These are phyloP conservation scores for Falco columbarius DNA, from an alignment of 2,797 vertebrate species.

Conservation along the genomic window DNA sequence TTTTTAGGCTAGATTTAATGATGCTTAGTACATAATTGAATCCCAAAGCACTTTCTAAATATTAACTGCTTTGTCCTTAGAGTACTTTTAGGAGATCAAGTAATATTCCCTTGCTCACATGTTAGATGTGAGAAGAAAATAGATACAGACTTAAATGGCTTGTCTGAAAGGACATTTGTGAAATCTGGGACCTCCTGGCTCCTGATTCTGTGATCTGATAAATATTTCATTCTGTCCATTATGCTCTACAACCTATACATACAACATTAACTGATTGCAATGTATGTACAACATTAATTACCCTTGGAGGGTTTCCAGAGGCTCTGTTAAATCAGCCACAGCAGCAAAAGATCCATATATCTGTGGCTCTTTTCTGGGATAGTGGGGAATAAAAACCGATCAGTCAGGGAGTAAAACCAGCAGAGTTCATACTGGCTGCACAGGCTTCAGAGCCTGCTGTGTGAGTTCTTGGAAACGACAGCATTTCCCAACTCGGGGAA, in stretches of 20 bases:
- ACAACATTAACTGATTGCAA: slow-evolving; percentile 11
- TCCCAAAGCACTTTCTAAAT: slow-evolving; percentile 57
- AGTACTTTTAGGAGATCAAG: slow-evolving; percentile 52
- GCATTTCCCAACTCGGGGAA: not conserved
- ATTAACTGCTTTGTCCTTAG: slow-evolving; percentile 61
- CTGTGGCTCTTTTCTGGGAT: not conserved
- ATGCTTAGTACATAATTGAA: slow-evolving; percentile 52
- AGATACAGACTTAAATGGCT: slow-evolving; percentile 18
- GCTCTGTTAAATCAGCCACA: not conserved
- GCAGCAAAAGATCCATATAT: not conserved
- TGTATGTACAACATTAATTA: slow-evolving; percentile 12
- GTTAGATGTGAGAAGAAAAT: slow-evolving; percentile 38
- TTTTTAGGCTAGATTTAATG: slow-evolving; percentile 62
- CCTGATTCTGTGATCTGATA: slow-evolving; percentile 3
- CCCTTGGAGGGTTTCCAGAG: not conserved
- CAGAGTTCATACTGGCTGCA: not conserved
- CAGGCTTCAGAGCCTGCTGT: not conserved
- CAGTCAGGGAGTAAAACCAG: not conserved
- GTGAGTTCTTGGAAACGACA: not conserved
- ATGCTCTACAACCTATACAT: not conserved
- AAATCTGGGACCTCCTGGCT: slow-evolving; percentile 21
- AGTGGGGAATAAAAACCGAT: not conserved
- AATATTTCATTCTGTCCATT: slow-evolving; percentile 42
- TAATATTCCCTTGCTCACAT: slow-evolving; percentile 44
- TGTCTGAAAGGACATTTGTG: slow-evolving; percentile 38